Evolutionary conservation across 1,140 invertebrate genomes (phyloP).

Genomic region (Oncopodura yosiiana): DNA sequence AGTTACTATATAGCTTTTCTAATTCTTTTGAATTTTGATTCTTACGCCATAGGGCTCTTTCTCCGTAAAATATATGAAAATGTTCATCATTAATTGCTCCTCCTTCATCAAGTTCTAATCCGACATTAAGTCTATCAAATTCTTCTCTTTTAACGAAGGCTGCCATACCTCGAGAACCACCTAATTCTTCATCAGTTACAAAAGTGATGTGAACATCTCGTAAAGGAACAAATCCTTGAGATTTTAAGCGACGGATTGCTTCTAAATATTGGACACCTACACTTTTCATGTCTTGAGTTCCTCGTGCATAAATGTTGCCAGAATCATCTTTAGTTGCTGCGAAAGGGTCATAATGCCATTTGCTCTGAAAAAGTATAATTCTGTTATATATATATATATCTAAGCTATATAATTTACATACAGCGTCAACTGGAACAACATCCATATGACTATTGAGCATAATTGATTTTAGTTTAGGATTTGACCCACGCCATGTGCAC

Average conservation of each 20-base stretch:
- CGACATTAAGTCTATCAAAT: conserved; percentile 74
- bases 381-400: neutral
- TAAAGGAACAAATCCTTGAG: conserved; percentile 46
- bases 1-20: neutral
- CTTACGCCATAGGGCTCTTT: conserved; percentile 62
- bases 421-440: conserved; percentile 75
- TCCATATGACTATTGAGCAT: conserved; percentile 89
- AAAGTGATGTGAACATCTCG: conserved; percentile 65
- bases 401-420: neutral
- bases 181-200: conserved; percentile 85
- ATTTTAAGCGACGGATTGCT: conserved; percentile 57
- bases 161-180: conserved; percentile 72
- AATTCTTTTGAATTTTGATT: conserved; percentile 44
- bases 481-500: conserved; percentile 65
- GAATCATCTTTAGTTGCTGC: conserved; percentile 60
- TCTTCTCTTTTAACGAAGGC: conserved; percentile 63
- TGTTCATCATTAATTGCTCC: conserved; percentile 53
- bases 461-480: conserved; percentile 59
- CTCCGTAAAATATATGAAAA: conserved; percentile 63
- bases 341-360: conserved; percentile 73
- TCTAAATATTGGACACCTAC: conserved; percentile 71
- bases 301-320: conserved; percentile 71
- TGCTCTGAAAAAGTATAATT: conserved; percentile 50
- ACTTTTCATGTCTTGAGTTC: conserved; percentile 75
- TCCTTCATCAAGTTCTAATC: conserved; percentile 86